phyloP scores from a whole-genome alignment of 2,113 vertebrate species.

The Rissa tridactyla region DNA sequence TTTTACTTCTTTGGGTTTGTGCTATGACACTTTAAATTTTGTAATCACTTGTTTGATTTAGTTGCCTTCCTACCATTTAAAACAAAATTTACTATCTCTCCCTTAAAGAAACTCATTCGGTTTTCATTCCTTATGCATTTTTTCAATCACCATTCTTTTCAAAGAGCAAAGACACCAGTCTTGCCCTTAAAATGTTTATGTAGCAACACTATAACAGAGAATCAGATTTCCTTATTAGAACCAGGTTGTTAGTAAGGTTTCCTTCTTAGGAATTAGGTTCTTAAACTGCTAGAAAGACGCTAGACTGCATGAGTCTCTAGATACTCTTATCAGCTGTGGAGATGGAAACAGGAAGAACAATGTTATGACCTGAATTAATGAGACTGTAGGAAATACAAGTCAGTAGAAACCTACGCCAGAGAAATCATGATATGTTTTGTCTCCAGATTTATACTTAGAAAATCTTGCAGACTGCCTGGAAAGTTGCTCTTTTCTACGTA shows the following conservation, averaged over 20 bases:
- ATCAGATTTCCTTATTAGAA: not conserved
- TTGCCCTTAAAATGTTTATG: not conserved
- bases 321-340: not conserved
- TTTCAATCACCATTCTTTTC: not conserved
- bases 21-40: not conserved
- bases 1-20: not conserved
- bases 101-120: not conserved
- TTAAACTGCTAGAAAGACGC: not conserved
- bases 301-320: not conserved
- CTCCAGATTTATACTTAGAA: not conserved
- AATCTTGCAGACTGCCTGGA: not conserved
- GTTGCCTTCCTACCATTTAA: not conserved
- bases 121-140: not conserved
- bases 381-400: not conserved
- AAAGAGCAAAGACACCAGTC: not conserved
- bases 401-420: not conserved
- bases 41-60: not conserved
- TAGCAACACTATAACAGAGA: not conserved
- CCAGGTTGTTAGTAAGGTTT: not conserved
- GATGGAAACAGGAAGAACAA: not conserved
- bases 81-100: not conserved
- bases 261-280: not conserved
- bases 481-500: not conserved
- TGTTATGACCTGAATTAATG: not conserved
- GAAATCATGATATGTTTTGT: not conserved